Evolutionary conservation across 2,888 invertebrate genomes (phyloP).

Genomic region (Homarus gammarus): DNA sequence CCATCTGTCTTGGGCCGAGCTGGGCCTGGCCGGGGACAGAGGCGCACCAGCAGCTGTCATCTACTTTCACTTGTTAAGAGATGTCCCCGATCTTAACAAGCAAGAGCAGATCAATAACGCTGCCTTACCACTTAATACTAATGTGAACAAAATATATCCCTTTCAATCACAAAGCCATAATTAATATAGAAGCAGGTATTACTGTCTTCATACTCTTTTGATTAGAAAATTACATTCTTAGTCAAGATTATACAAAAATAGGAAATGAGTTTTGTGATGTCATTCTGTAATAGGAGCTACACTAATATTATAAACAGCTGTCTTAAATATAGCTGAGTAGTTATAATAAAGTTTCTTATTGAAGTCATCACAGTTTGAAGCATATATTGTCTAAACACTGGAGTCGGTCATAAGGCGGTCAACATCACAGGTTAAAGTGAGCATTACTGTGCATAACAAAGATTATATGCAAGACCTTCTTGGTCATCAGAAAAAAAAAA

Average conservation of each 20-base stretch:
- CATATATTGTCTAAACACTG: slow-evolving; percentile 41
- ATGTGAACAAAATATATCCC: not conserved
- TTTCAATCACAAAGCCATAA: slow-evolving; percentile 26
- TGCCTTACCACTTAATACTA: not conserved
- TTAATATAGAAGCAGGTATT: slow-evolving; percentile 22
- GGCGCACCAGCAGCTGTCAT: slow-evolving; percentile 5
- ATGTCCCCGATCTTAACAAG: slow-evolving; percentile 45
- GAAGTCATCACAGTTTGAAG: slow-evolving; percentile 52
- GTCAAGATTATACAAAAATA: slow-evolving; percentile 44
- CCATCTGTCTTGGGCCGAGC: slow-evolving; percentile 49
- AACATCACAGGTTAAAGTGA: slow-evolving; percentile 68
- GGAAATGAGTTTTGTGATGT: slow-evolving; percentile 28
- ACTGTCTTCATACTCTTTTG: slow-evolving; percentile 29
- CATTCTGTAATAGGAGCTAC: slow-evolving; percentile 9
- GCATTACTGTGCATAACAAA: slow-evolving; percentile 35
- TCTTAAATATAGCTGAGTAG: not conserved
- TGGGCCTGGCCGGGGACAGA: slow-evolving; percentile 48
- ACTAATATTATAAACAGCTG: slow-evolving; percentile 21
- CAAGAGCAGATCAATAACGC: slow-evolving; percentile 3
- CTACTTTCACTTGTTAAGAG: slow-evolving; percentile 22
- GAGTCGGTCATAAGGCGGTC: slow-evolving; percentile 40
- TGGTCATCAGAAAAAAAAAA: not conserved
- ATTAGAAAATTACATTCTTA: slow-evolving; percentile 19
- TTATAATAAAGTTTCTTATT: not conserved
- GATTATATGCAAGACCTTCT: slow-evolving; percentile 11